These are phyloP conservation scores for Calidris pygmaea DNA, from an alignment of 2,113 vertebrate species.

Conservation along the genomic window DNA sequence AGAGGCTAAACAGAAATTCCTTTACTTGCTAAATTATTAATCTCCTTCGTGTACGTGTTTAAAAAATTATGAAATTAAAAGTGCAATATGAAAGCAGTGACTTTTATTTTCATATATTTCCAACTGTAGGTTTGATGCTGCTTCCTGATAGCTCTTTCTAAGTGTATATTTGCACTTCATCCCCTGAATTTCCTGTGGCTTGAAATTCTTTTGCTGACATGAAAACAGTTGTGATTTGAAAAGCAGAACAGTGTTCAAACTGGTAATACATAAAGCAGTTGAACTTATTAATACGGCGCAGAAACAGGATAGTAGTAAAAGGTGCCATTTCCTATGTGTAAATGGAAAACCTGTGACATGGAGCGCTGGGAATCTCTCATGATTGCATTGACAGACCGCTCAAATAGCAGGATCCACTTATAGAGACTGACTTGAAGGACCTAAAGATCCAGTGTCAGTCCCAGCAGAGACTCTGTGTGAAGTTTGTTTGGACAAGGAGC, in stretches of 20 bases:
- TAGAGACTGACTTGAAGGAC: background rate
- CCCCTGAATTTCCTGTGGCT: slow-evolving; percentile 41
- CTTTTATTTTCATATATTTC: background rate
- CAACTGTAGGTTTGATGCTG: background rate
- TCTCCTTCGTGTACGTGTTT: slow-evolving; percentile 24
- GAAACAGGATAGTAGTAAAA: slow-evolving; percentile 48
- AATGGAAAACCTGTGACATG: slow-evolving; percentile 43
- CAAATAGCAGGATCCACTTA: background rate
- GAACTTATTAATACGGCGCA: slow-evolving; percentile 32
- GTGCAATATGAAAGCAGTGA: background rate
- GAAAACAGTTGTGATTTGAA: slow-evolving; percentile 54
- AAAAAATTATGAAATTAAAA: background rate
- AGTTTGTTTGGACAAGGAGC: background rate
- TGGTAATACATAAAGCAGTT: slow-evolving; percentile 45
- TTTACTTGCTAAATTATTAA: slow-evolving; percentile 68
- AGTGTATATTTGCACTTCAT: slow-evolving; percentile 3
- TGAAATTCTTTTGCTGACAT: slow-evolving; percentile 35
- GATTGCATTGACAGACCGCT: slow-evolving; percentile 4
- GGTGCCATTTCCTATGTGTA: slow-evolving; percentile 49
- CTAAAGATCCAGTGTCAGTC: background rate
- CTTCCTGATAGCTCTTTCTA: background rate
- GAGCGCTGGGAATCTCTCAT: slow-evolving; percentile 7
- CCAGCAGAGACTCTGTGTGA: background rate
- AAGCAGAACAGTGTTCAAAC: slow-evolving; percentile 43
- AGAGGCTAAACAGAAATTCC: slow-evolving; percentile 67